A percentile compares a stretch with the other conserved stretches of the same genome.
phyloP scores from a whole-genome alignment of 92 coral and sea anemone genomes.

The Actinostola sp. region DNA sequence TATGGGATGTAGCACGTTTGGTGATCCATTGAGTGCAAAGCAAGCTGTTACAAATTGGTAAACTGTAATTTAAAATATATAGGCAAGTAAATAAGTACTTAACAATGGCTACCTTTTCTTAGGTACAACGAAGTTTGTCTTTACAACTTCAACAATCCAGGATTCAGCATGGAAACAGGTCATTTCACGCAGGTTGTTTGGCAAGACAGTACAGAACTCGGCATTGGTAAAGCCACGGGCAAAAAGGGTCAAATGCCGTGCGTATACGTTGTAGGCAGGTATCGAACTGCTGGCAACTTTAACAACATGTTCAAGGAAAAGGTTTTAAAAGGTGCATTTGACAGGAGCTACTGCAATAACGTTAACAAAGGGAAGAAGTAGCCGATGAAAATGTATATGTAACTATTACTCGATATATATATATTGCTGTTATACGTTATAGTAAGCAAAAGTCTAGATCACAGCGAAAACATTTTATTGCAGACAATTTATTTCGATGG shows the following conservation, averaged over 20 bases:
- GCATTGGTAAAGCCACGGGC: conserved; percentile 75
- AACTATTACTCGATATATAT: too few species aligned
- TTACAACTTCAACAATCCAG: conserved; percentile 61
- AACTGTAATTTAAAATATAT: background rate
- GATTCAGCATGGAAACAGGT: conserved; percentile 70
- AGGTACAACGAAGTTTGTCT: conserved; percentile 86
- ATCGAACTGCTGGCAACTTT: conserved; percentile 68
- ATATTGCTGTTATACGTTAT: too few species aligned
- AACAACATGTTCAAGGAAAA: conserved; percentile 56
- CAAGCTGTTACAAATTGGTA: conserved; percentile 83
- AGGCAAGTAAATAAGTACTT: too few species aligned
- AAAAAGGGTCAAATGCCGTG: conserved; percentile 67
- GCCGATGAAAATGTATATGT: too few species aligned
- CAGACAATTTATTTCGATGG: background rate
- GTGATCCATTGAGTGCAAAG: conserved; percentile 70
- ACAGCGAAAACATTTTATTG: too few species aligned
- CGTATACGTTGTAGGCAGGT: conserved; percentile 75
- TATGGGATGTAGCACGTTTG: conserved; percentile 74
- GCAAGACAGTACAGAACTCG: conserved; percentile 75
- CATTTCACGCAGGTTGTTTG: conserved; percentile 84
- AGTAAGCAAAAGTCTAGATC: too few species aligned
- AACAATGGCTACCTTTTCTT: background rate
- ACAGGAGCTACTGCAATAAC: conserved; percentile 66
- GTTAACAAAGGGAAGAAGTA: too few species aligned
- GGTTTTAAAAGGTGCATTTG: conserved; percentile 68